Conservation (phyloP, 2,797 vertebrate genomes). For the Rhabdomys pumilio region DNA sequence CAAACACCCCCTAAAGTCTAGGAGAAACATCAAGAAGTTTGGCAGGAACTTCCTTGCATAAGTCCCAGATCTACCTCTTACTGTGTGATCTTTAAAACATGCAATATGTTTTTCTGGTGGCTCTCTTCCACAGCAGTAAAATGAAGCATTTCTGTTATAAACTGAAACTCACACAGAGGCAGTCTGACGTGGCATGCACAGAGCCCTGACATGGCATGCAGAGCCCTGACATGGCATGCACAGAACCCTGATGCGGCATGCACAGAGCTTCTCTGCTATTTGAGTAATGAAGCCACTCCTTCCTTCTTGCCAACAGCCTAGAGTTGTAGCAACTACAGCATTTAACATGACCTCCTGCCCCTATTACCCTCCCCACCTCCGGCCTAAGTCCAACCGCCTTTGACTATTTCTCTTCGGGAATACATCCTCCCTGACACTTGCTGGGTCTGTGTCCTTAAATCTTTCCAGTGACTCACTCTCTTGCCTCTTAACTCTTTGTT, state of each 20-base stretch:
- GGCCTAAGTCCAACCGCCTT: neutral
- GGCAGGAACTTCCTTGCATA: neutral
- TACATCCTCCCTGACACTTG: neutral
- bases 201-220: too few relatives aligned
- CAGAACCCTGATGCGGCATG: neutral
- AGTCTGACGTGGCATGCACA: neutral
- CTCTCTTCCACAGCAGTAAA: neutral
- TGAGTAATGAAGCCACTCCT: neutral
- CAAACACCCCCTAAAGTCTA: neutral
- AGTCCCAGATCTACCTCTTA: neutral
- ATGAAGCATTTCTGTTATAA: neutral
- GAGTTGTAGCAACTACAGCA: neutral
- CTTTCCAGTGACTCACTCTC: neutral
- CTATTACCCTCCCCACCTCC: neutral
- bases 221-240: neutral
- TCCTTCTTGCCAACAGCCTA: neutral
- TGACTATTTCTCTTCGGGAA: neutral
- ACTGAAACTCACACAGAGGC: neutral
- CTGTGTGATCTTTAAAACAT: neutral
- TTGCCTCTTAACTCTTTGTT: neutral
- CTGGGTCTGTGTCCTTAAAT: neutral
- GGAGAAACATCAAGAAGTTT: neutral
- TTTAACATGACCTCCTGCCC: neutral
- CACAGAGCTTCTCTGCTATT: neutral
- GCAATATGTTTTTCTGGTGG: neutral